Evolutionary conservation across 1,140 invertebrate genomes (phyloP), one percentile per base, ranked within the genome.

Genomic region (Stenopsyche tienmushanensis): DNA sequence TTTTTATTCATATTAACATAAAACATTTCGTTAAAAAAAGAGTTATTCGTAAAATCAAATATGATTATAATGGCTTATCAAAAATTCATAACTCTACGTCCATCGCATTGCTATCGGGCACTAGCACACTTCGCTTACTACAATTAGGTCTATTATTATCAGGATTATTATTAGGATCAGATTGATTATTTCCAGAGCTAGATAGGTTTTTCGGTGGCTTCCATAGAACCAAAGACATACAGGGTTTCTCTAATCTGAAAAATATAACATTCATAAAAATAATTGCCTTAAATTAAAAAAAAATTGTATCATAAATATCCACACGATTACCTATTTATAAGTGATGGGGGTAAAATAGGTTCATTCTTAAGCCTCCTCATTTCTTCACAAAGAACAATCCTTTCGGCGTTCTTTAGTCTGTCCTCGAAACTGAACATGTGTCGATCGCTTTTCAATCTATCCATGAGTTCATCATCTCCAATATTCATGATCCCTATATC

Each of bases 171-270:
- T 63, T 59, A 13, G 29, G 26, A 18, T 64, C 45, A 20, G 58
- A 41, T 21, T 21, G 15, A 24, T 69, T 42, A 8, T 10, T 26
- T 13, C 10, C 15, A 13, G 15, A 20, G 10, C 53, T 9, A 3
- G 39, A 34, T 65, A 85, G 78, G 62, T 82, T 83, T 13, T 82
- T 83, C 29, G 86, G 84, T 1, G 89, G 89, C 73, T 88, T 85
- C 90, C 90, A 91, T 2, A 90, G 81, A 2, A 91, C 86, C 69
- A 91, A 72, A 42, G 89, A 89, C 79, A 88, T 90, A 72, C 87
- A 87, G 8, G 88, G 89, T 71, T 87, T 84, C 65, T 88, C 85
- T 70, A 86, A 75, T 68, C 80, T 80, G 10, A 47, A 63, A 72
- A 2, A 47, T 24, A 65, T n/a, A 58, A 54, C 3, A 57, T 64